Conservation (phyloP, 23 tunicate species). For the Trididemnum nubilum region DNA sequence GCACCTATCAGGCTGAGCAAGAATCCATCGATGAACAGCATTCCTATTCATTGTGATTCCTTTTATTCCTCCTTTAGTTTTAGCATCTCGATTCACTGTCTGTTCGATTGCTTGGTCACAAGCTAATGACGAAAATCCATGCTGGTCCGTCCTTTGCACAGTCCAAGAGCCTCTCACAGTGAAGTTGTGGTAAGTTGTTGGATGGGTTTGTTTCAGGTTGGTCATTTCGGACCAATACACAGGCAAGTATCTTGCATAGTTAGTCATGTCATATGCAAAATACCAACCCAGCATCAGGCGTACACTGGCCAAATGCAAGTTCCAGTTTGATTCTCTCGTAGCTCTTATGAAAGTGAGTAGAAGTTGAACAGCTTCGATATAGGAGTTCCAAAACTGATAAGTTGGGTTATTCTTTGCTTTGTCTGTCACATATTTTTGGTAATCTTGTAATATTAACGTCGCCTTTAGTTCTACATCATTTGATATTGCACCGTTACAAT, state of each 20-base stretch:
- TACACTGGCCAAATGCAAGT: neutral
- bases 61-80: constrained; percentile 1
- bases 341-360: neutral
- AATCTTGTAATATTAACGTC: neutral
- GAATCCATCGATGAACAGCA: neutral
- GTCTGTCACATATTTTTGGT: neutral
- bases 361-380: neutral
- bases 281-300: neutral
- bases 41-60: constrained; percentile 5
- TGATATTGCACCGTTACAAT: neutral
- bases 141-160: neutral
- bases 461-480: neutral
- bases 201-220: constrained; percentile 1
- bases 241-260: constrained; percentile 24
- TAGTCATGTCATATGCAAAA: neutral
- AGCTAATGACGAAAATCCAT: neutral
- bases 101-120: constrained; percentile 14
- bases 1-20: neutral
- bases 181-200: neutral
- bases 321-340: constrained; percentile 11
- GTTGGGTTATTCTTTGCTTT: neutral
- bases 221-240: neutral
- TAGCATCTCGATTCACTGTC: constrained; percentile 6
- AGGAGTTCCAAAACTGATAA: constrained; percentile 1
- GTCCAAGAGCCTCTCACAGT: neutral